Evolutionary conservation across 2,113 vertebrate genomes (phyloP), one percentile per base, ranked within the genome.

Genomic region (Polyodon spathula): DNA sequence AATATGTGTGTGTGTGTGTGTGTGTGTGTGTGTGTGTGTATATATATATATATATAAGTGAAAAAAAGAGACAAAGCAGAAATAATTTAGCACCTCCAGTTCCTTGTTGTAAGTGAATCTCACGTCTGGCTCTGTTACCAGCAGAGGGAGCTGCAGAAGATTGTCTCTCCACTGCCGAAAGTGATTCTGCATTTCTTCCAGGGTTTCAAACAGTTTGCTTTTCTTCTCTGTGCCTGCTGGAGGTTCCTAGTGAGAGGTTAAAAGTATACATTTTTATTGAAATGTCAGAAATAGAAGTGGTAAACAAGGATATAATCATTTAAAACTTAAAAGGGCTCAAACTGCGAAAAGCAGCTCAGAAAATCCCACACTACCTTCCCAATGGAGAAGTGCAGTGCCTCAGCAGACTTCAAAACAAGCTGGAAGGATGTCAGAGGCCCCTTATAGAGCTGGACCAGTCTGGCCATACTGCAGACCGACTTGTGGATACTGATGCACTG

Each of bases 331-430:
- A 27, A 2, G 27, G 8, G 1, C 8, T 51, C 5, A 11, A 12
- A 8, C 43, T 46, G 43, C 9, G 43, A 46, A 14, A 43, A 50
- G 11, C 15, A 60, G 4, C 9, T 4, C 8, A 50, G 6, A 53
- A 44, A 1, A 0, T 44, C 6, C 56, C 7, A 15, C 43, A 74
- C 73, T 76, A 84, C 73, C 59, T 72, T 69, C 39, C 37, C 64
- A 58, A 71, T 58, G 4, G 16, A 50, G 8, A 62, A 53, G 6
- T 74, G 54, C 8, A 66, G 37, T 12, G 78, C 65, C 56, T 66
- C 81, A 44, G 71, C 78, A 39, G 80, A 3, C 16, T 63, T 81
- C 37, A 83, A 8, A 17, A 81, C 39, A 1, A 88, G 65, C 63
- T 74, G 73, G 74, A 67, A 76, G 60, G 82, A 73, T 1, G 73